Evolutionary conservation across 2,113 vertebrate genomes (phyloP).

Genomic region (Bambusicola thoracicus): DNA sequence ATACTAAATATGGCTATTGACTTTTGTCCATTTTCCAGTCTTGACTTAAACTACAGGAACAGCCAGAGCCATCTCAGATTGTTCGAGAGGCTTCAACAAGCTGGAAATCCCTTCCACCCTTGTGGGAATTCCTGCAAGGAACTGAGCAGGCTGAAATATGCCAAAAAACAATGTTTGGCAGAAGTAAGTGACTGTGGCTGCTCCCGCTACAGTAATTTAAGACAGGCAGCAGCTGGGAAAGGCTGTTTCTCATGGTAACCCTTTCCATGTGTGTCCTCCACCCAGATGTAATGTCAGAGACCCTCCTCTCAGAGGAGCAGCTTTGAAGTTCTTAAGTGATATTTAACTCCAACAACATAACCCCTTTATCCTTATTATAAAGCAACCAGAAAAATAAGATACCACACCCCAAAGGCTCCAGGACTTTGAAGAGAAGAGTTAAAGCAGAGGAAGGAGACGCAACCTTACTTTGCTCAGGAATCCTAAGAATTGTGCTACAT

Average conservation of each 20-base stretch:
- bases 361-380: constrained; percentile 34
- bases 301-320: constrained; percentile 36
- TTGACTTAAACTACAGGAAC: constrained; percentile 20
- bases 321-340: constrained; percentile 68
- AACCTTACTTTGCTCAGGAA: constrained; percentile 39
- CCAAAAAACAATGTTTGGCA: constrained; percentile 18
- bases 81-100: constrained; percentile 58
- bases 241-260: constrained; percentile 33
- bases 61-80: constrained; percentile 13
- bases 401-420: constrained; percentile 23
- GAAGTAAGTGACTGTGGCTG: constrained; percentile 13
- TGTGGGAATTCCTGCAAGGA: constrained; percentile 58
- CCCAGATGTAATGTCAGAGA: constrained; percentile 62
- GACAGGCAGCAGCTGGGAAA: constrained; percentile 40
- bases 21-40: constrained; percentile 26
- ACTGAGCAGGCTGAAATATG: constrained; percentile 37
- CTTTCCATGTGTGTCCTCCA: constrained; percentile 35
- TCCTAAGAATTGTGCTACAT: constrained; percentile 38
- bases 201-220: constrained; percentile 56
- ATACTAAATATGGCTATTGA: background rate
- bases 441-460: background rate
- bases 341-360: constrained; percentile 51
- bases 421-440: constrained; percentile 30
- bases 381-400: constrained; percentile 54
- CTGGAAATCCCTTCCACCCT: constrained; percentile 51